phyloP scores from a whole-genome alignment of 2,888 invertebrate species.

The Sisyra nigra region DNA sequence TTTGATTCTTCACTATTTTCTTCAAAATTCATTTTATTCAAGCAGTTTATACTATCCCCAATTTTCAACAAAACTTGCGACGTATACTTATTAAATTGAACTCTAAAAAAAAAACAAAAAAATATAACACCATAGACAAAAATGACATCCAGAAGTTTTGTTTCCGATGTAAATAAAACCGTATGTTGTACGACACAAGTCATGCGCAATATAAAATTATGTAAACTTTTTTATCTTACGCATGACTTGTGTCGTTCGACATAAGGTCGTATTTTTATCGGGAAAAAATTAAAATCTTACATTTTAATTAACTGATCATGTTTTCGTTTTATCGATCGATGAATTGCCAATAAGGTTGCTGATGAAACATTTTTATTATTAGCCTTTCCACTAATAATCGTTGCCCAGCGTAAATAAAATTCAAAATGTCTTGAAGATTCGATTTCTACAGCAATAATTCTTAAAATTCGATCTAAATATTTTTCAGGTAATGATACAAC shows the following conservation, averaged over 20 bases:
- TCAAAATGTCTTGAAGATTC: constrained; percentile 73
- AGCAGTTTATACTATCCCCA: constrained; percentile 27
- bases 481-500: constrained; percentile 49
- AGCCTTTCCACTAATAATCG: constrained; percentile 46
- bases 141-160: background rate
- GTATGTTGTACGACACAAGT: too few relatives aligned
- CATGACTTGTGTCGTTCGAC: too few relatives aligned
- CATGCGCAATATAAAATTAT: too few relatives aligned
- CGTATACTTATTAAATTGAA: constrained; percentile 80
- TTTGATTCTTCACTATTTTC: constrained; percentile 19
- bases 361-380: constrained; percentile 36
- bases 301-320: constrained; percentile 70
- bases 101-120: constrained; percentile 48
- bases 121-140: background rate
- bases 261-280: background rate
- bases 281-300: too few relatives aligned
- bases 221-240: too few relatives aligned
- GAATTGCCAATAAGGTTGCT: constrained; percentile 50
- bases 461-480: constrained; percentile 59
- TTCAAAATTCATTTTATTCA: constrained; percentile 16
- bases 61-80: constrained; percentile 41
- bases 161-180: too few relatives aligned
- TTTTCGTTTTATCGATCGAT: constrained; percentile 63
- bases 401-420: constrained; percentile 73
- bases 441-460: constrained; percentile 51